phyloP scores from a whole-genome alignment of 2,113 vertebrate genomes.

The Bos indicus region DNA sequence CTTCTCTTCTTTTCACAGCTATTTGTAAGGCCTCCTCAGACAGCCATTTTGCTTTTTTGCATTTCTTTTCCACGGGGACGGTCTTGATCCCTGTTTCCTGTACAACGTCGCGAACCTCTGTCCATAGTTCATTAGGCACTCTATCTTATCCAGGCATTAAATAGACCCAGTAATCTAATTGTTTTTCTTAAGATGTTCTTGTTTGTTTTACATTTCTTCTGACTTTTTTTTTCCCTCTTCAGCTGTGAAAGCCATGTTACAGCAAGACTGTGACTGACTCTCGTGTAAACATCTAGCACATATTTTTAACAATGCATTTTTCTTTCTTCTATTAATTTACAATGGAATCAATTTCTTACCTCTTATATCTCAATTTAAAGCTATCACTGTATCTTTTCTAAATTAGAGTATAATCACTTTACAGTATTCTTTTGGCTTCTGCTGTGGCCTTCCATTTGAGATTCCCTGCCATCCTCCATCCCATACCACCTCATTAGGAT shows the following conservation, averaged over 20 bases:
- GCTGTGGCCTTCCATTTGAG: not conserved
- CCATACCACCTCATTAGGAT: not conserved
- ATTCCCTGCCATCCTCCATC: not conserved
- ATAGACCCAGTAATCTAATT: not conserved
- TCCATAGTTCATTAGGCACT: too few species aligned
- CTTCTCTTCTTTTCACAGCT: too few species aligned
- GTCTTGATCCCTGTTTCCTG: too few species aligned
- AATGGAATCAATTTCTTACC: not conserved
- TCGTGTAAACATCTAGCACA: not conserved
- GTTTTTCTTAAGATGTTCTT: not conserved
- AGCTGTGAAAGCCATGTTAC: not conserved
- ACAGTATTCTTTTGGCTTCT: not conserved
- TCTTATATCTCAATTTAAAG: not conserved
- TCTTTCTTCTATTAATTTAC: not conserved
- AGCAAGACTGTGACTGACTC: not conserved
- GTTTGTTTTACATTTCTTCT: not conserved
- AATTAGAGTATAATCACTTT: not conserved
- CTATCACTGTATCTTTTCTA: not conserved
- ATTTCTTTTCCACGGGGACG: too few species aligned
- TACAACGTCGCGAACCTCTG: too few species aligned
- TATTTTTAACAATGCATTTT: not conserved
- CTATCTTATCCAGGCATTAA: not conserved
- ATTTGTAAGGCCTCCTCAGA: too few species aligned
- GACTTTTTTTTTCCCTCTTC: not conserved
- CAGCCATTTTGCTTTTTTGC: too few species aligned